Conservation (phyloP, 1,140 invertebrate species). For the Drosophila sechellia region DNA sequence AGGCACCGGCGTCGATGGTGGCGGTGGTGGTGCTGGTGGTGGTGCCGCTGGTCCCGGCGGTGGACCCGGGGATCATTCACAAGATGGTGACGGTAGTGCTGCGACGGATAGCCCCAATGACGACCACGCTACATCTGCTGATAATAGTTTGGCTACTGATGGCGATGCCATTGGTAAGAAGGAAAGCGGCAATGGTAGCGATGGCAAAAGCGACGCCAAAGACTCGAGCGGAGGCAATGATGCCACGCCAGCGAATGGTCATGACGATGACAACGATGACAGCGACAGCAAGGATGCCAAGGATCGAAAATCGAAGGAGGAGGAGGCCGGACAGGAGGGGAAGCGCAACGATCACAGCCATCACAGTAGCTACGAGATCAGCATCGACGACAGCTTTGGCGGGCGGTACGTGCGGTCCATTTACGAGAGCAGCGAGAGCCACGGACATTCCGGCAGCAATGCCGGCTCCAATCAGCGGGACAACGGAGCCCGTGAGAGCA, state of each 20-base stretch:
- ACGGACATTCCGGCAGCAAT: slow-evolving; percentile 55
- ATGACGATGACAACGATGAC: slow-evolving; percentile 50
- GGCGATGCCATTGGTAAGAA: too few species aligned
- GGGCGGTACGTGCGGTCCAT: slow-evolving; percentile 67
- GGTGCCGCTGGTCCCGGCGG: not conserved
- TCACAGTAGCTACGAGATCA: slow-evolving; percentile 76
- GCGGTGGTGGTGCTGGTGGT: not conserved
- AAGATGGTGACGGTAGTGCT: not conserved
- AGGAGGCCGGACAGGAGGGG: not conserved
- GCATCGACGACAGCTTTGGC: slow-evolving; percentile 73
- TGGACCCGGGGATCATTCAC: not conserved
- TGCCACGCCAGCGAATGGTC: not conserved
- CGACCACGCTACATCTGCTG: too few species aligned
- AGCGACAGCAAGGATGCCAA: slow-evolving; percentile 56
- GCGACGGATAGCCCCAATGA: not conserved
- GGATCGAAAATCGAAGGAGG: not conserved
- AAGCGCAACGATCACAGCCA: slow-evolving; percentile 41
- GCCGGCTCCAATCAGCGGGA: slow-evolving; percentile 21
- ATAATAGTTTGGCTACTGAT: too few species aligned
- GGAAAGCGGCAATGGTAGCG: not conserved
- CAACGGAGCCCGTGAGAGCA: not conserved
- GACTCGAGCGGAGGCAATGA: not conserved
- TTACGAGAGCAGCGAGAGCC: slow-evolving; percentile 70
- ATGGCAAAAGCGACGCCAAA: not conserved
- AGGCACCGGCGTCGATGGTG: not conserved